Base-by-base conservation (phyloP, 2,888 invertebrate species). In the Eudemis profundana region DNA sequence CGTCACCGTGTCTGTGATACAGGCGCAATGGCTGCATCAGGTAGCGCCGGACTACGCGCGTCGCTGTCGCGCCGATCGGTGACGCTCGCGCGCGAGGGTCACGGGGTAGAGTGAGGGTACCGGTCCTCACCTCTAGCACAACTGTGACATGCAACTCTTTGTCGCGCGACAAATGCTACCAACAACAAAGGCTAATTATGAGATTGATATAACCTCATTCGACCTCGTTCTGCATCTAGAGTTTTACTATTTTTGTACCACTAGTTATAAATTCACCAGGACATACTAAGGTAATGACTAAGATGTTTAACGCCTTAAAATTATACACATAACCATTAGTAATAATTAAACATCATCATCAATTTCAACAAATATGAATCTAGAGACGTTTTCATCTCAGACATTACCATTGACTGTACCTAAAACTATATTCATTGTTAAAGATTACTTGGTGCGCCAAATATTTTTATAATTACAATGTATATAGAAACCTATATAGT, bases 1-100 rank as follows among this genome's bases (percentile, higher is more conserved):
- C 81, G 93, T 96, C 74, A 94, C 95, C 66, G 90, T 96, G 44
- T 96, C 97, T 8, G 94, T 94, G 38, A 94, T 98, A 51, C 96
- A 97, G 79, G 92, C 95, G 8, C 95, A 96, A 27, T 98, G 98
- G 98, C 86, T 98, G 67, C 91, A 82, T 12, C 89, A 84, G 29
- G 82, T 83, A 0, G 89, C 84, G 40, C 88, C 89, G 0, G 85
- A 86, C 0, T 89, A 85, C 70, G 89, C 90, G 8, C 75, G 89
- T 2, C 78, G 88, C 0, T 86, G 86, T 66, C 84, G 88, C 63
- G 78, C 81, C 15, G 72, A 70, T 21, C 78, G 90, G 83, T 89
- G 89, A 90, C 86, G 67, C 33, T 33, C 10, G 8, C 49, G 63
- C 44, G 38, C 54, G 46, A 15, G 51, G 27, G 7, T 0, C 19